phyloP scores from a whole-genome alignment of 2,888 invertebrate species.

The Panzeria rudis region DNA sequence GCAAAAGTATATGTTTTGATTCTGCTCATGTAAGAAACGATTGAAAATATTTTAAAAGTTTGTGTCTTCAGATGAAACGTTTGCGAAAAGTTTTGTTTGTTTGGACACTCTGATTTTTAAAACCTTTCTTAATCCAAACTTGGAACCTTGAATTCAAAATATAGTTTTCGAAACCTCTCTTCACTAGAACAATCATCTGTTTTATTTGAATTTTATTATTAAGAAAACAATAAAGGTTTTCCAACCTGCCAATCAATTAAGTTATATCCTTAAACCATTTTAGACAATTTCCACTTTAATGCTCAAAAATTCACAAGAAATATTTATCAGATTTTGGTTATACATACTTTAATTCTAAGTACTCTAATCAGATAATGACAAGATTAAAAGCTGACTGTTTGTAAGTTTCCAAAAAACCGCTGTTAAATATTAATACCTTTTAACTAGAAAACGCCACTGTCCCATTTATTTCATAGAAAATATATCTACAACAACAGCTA shows the following conservation, averaged over 20 bases:
- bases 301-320: neutral
- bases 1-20: no score
- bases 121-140: no score
- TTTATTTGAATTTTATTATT: no score
- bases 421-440: conserved; percentile 4
- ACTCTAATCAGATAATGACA: neutral
- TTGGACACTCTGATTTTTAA: no score
- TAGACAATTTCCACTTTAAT: neutral
- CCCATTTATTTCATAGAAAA: conserved; percentile 1
- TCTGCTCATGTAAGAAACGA: no score
- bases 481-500: conserved; percentile 12
- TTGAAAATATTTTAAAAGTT: no score
- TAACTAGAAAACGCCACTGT: conserved; percentile 45
- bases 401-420: neutral
- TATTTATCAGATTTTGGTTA: neutral
- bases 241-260: neutral
- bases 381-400: conserved; percentile 13
- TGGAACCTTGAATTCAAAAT: no score
- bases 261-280: neutral
- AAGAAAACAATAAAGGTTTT: neutral
- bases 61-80: no score
- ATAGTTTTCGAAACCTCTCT: no score
- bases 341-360: neutral
- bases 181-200: no score
- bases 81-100: no score